A percentile compares a stretch with the other conserved stretches of the same genome.
These are phyloP conservation scores for Cephus sareptanus DNA, from an alignment of 2,888 invertebrate species.

Conservation along the genomic window DNA sequence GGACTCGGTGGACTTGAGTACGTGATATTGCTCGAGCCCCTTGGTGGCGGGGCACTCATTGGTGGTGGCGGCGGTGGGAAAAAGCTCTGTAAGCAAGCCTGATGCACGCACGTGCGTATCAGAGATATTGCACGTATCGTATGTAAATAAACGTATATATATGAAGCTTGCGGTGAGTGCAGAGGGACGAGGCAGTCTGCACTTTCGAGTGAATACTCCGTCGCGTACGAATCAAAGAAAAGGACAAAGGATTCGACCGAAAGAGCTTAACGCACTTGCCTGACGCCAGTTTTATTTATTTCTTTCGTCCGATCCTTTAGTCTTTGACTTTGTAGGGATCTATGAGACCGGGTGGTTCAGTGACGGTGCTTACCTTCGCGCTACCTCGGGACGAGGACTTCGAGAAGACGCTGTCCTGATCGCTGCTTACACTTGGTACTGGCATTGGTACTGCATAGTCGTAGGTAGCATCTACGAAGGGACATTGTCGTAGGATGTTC, in stretches of 20 bases:
- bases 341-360: not conserved
- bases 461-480: conserved; percentile 59
- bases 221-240: not conserved
- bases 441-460: conserved; percentile 64
- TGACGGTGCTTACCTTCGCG: conserved; percentile 54
- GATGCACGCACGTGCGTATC: conserved; percentile 19
- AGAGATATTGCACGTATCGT: not conserved
- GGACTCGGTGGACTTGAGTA: conserved; percentile 64
- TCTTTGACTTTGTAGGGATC: not conserved
- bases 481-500: conserved; percentile 1
- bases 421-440: conserved; percentile 63
- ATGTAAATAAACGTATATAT: not conserved
- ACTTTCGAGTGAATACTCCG: not conserved
- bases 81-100: conserved; percentile 65
- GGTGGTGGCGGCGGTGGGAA: conserved; percentile 64
- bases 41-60: conserved; percentile 59
- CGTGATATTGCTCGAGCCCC: conserved; percentile 61
- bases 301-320: not conserved
- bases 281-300: not conserved
- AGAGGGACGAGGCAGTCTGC: not conserved
- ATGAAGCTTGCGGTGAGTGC: not conserved
- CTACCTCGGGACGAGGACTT: conserved; percentile 64
- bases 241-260: not conserved
- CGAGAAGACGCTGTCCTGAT: conserved; percentile 64
- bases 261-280: too few species aligned